Evolutionary conservation across 53 echinoderm and acorn worm species (phyloP), one percentile per base, ranked within the genome.

Genomic region (Echinometra lucunter): DNA sequence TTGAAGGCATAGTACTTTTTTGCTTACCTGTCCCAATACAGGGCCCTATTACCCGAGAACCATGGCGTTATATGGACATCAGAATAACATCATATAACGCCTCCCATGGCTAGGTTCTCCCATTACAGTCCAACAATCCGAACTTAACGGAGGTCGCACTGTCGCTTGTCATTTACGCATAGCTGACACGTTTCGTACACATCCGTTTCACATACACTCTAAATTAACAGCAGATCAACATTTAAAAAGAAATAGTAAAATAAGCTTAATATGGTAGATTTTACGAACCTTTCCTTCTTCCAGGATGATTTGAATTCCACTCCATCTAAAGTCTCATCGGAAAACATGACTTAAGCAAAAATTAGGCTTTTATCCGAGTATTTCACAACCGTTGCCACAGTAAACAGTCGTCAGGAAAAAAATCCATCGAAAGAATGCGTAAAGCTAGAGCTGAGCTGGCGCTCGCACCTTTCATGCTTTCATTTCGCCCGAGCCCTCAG

Each of bases 291-390:
- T 90, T 98, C 96, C 45, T 94, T 95, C 89, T 95, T 98, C 98
- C 98, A 98, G 7, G 96, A 96, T 21, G 98, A 97, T n/a, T 92
- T 89, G 85, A 96, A 98, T 72, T 98, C 98, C 25, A 96, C 96
- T 45, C 98, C 97, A 66, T 98, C 98, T 6, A 98, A 72, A 9
- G 92, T 93, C 94, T 98, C 98, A 40, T 98, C 98, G 0, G 97
- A 44, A 91, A 98, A 98, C 97, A 97, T 97, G 66, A 91, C 38
- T 89, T 19, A 4, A 23, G 38, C 6, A 6, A 37, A 58, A 89
- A 57, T 57, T 40, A 45, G 49, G 9, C 75, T 75, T 58, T 37
- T 58, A 58, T 37, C 19, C 57, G 6, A 37, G 10, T 12, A 89
- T 45, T 58, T 58, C 6, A 32, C 88, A 10, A 87, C 38, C 69